A percentile compares a stretch with the other conserved stretches of the same genome.
phyloP scores from a whole-genome alignment of 2,888 invertebrate species.

The Ephialtes manifestator region DNA sequence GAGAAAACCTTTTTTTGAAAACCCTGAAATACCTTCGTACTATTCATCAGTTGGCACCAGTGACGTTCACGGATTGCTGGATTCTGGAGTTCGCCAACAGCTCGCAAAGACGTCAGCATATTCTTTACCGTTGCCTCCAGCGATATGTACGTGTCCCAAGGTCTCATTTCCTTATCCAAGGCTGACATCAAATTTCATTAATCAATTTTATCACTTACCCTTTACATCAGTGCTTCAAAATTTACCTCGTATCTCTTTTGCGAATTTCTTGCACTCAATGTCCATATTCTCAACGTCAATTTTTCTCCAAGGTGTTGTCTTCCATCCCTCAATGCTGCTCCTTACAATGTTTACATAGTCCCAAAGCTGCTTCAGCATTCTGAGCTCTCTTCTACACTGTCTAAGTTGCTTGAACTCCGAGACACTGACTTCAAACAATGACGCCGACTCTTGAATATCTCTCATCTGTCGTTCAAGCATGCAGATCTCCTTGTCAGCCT shows the following conservation, averaged over 20 bases:
- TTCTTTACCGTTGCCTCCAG: constrained; percentile 98
- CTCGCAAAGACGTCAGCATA: constrained; percentile 97
- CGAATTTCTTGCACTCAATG: constrained; percentile 98
- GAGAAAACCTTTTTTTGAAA: constrained; percentile 50
- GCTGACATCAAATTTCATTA: constrained; percentile 82
- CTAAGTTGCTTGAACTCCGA: constrained; percentile 97
- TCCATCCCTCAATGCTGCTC: constrained; percentile 98
- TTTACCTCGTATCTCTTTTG: constrained; percentile 94
- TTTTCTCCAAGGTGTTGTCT: constrained; percentile 98
- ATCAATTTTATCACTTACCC: background rate
- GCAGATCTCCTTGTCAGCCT: constrained; percentile 92
- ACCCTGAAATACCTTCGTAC: constrained; percentile 92
- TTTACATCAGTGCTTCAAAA: background rate
- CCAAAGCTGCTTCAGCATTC: constrained; percentile 97
- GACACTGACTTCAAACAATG: constrained; percentile 97
- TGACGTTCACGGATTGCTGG: constrained; percentile 98
- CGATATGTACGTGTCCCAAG: constrained; percentile 96
- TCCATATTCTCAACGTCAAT: constrained; percentile 99
- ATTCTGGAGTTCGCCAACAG: constrained; percentile 98
- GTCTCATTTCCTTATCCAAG: constrained; percentile 98
- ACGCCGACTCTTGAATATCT: constrained; percentile 95
- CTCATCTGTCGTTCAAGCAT: constrained; percentile 95
- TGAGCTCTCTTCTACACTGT: constrained; percentile 96
- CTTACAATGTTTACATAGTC: constrained; percentile 96
- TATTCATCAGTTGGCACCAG: constrained; percentile 98